Conservation (phyloP, 2,888 invertebrate species). For the Dynastes tityus region DNA sequence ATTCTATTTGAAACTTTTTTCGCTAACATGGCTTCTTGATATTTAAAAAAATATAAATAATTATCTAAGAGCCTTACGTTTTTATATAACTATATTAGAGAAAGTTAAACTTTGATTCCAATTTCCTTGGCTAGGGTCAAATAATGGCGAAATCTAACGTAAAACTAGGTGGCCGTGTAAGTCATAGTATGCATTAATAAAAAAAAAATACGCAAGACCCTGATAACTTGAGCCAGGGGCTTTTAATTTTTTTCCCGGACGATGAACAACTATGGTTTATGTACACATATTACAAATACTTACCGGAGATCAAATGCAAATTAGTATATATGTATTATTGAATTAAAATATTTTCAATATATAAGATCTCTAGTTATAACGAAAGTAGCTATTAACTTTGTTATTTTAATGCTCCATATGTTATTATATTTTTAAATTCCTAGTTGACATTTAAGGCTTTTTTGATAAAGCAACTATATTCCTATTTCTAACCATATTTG, state of each 20-base stretch:
- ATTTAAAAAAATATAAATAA: slow-evolving; percentile 18
- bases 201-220: not conserved
- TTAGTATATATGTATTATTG: no score
- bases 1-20: not conserved
- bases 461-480: no score
- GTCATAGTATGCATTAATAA: not conserved
- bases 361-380: no score
- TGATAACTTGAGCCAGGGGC: not conserved
- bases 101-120: not conserved
- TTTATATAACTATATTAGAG: slow-evolving; percentile 2
- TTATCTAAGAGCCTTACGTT: not conserved
- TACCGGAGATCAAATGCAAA: no score
- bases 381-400: no score
- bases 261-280: no score
- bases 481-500: no score
- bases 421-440: no score
- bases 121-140: not conserved
- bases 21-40: not conserved
- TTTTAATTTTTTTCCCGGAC: not conserved
- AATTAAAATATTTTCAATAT: no score
- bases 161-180: not conserved
- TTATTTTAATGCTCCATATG: no score
- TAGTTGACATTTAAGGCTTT: no score
- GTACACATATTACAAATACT: no score
- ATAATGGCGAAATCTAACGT: not conserved